These are phyloP conservation scores for Reticulitermes speratus DNA, from an alignment of 1,140 invertebrate species.

Conservation along the genomic window DNA sequence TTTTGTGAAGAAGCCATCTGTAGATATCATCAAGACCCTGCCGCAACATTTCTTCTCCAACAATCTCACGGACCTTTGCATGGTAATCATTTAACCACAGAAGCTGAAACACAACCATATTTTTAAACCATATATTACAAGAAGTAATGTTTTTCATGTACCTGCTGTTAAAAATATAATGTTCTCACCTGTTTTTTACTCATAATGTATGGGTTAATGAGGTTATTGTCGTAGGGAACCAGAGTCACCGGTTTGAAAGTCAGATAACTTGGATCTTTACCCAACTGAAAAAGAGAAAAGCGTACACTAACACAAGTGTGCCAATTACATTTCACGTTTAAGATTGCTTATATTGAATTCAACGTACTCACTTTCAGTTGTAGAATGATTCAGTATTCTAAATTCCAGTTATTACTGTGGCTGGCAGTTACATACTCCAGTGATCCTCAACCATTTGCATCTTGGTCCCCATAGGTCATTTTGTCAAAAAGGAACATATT, in stretches of 20 bases:
- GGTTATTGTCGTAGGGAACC: constrained; percentile 66
- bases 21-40: constrained; percentile 42
- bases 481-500: too few species aligned
- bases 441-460: too few species aligned
- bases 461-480: too few species aligned
- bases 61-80: constrained; percentile 41
- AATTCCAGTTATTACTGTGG: too few species aligned
- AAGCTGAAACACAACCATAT: constrained; percentile 41
- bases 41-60: constrained; percentile 45
- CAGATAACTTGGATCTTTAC: constrained; percentile 46
- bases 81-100: constrained; percentile 49
- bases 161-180: not conserved
- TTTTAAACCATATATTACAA: constrained; percentile 1
- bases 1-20: constrained; percentile 47
- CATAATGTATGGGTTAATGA: constrained; percentile 59
- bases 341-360: not conserved
- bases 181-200: constrained; percentile 46
- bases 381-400: too few species aligned
- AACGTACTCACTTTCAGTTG: not conserved
- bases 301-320: not conserved
- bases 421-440: too few species aligned
- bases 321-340: not conserved
- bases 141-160: not conserved
- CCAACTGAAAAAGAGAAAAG: constrained; percentile 7
- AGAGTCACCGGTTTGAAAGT: constrained; percentile 66